Evolutionary conservation across 1,140 invertebrate species (phyloP).

Genomic region (Heliothis subflexa): DNA sequence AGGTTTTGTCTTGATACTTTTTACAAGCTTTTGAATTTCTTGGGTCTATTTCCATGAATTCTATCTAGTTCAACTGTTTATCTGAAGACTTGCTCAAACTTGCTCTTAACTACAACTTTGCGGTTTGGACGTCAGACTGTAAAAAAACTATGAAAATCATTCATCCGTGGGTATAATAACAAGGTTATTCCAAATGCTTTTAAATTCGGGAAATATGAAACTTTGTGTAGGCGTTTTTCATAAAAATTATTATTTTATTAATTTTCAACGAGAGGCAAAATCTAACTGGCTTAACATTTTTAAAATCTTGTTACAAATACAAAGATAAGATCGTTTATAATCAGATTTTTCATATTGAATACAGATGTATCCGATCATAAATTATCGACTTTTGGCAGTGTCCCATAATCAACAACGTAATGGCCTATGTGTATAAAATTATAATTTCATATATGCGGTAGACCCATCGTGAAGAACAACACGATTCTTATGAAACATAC

Average conservation of each 20-base stretch:
- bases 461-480: constrained; percentile 13
- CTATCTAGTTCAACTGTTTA: neutral
- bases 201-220: constrained; percentile 7
- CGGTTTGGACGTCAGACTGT: constrained; percentile 2
- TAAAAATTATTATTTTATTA: neutral
- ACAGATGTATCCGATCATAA: constrained; percentile 43
- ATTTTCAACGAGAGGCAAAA: neutral
- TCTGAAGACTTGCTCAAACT: neutral
- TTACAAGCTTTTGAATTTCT: no score
- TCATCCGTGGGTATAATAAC: neutral
- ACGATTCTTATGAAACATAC: constrained; percentile 15
- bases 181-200: constrained; percentile 26
- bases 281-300: neutral
- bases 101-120: neutral
- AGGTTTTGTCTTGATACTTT: neutral
- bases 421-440: constrained; percentile 30
- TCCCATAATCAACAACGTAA: constrained; percentile 34
- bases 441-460: constrained; percentile 2
- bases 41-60: no score
- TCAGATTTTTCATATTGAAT: constrained; percentile 41
- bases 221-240: neutral
- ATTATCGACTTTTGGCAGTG: constrained; percentile 41
- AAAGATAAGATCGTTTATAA: neutral
- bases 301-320: constrained; percentile 11
- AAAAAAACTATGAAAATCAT: constrained; percentile 7